Evolutionary conservation across 2,113 vertebrate species (phyloP), one percentile per base, ranked within the genome.

Genomic region (Struthidea cinerea): DNA sequence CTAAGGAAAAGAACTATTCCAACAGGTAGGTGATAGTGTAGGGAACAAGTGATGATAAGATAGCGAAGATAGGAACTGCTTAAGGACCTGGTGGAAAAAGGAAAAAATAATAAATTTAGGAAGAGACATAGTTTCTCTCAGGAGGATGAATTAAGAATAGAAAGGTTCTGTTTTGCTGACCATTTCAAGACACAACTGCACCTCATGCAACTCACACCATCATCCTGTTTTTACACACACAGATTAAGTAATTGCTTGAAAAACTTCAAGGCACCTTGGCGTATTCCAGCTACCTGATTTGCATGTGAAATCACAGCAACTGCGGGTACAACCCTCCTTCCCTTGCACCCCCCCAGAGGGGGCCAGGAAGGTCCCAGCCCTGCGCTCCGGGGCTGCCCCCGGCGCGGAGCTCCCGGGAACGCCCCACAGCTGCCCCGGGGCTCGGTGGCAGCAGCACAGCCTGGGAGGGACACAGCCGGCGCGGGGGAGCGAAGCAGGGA

Each of bases 381-480:
- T 0, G 3, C 33, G 13, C 27, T 78, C 24, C 7, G 5, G 50
- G 53, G 14, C 39, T 16, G 23, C 16, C 59, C 18, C 16, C 21
- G 33, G 61, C 61, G 56, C 9, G 0, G 37, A 47, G 44, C 7
- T 2, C 64, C n/a, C 19, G 10, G 67, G 15, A 67, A 14, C 0
- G 0, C 30, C 78, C 65, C 37, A 8, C 35, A 27, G 41, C 30
- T 65, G n/a, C 74, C 63, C 46, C 16, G 55, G 64, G 52, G 10
- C 20, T 67, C 17, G 16, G 6, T 47, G 39, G 7, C 7, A 49
- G 52, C 87, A 61, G 37, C 76, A 65, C 37, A 71, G n/a, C 41
- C 73, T 10, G 35, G 16, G 60, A 42, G 35, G 16, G 60, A 42
- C 56, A 24, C 49, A n/a, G 20, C 28, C 10, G 30, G 42, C 26